A percentile compares a stretch with the other conserved stretches of the same genome.
phyloP scores from a whole-genome alignment of 23 tunicate genomes.

The Clavelina lepadiformis region DNA sequence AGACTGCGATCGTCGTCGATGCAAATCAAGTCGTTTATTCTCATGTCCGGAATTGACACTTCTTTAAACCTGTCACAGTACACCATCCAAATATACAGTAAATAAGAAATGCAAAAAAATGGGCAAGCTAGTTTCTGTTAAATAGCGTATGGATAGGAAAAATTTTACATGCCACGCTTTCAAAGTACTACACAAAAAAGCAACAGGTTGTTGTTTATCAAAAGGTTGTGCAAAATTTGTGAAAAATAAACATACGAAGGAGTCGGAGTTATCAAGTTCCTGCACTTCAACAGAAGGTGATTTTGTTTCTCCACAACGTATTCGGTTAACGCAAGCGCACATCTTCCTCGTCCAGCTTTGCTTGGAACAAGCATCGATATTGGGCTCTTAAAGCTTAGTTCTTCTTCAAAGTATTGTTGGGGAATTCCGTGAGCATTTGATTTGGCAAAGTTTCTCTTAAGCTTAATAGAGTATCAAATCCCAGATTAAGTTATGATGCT shows the following conservation, averaged over 20 bases:
- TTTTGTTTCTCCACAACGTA: constrained; percentile 32
- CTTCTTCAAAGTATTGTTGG: background rate
- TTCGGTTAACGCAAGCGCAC: constrained; percentile 24
- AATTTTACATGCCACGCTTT: too few species aligned
- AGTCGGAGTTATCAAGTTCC: too few species aligned
- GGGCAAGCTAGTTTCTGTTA: too few species aligned
- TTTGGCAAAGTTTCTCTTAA: background rate
- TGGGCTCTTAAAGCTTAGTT: constrained; percentile 33
- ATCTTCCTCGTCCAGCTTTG: constrained; percentile 29
- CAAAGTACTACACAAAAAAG: background rate
- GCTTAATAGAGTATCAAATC: too few species aligned
- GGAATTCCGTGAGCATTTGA: background rate
- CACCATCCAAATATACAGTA: too few species aligned
- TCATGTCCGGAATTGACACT: constrained; percentile 15
- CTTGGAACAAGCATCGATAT: constrained; percentile 37
- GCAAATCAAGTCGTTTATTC: constrained; percentile 16
- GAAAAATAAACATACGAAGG: background rate
- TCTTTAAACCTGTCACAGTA: constrained; percentile 13
- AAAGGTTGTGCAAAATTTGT: background rate
- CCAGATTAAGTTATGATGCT: too few species aligned
- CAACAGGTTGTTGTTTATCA: background rate
- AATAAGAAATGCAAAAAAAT: too few species aligned
- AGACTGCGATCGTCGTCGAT: constrained; percentile 20
- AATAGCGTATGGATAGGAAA: too few species aligned
- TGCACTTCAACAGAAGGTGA: constrained; percentile 17